phyloP scores from a whole-genome alignment of 2,888 invertebrate species.

The Acanthacorydalis orientalis region DNA sequence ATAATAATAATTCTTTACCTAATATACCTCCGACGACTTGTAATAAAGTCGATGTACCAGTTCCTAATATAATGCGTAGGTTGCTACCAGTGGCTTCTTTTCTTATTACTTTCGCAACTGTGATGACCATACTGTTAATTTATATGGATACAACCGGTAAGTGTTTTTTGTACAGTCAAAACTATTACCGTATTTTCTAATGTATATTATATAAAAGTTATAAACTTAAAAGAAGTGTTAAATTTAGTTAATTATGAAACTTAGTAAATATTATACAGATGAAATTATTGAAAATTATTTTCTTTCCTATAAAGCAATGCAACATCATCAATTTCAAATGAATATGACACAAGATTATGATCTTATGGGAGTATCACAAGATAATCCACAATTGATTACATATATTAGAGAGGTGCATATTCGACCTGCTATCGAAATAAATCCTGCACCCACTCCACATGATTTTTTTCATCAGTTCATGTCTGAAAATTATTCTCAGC shows the following conservation, averaged over 20 bases:
- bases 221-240: background rate
- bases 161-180: conserved; percentile 2
- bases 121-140: conserved; percentile 59
- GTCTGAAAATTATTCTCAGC: conserved; percentile 19
- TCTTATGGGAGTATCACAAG: conserved; percentile 53
- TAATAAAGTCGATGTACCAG: too few relatives aligned
- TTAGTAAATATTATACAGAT: too few relatives aligned
- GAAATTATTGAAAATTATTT: background rate
- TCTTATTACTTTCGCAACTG: conserved; percentile 61
- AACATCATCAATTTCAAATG: conserved; percentile 59
- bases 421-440: conserved; percentile 21
- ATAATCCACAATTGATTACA: conserved; percentile 53
- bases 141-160: conserved; percentile 70
- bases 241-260: too few relatives aligned
- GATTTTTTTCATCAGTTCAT: conserved; percentile 21
- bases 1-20: too few relatives aligned
- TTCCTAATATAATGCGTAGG: conserved; percentile 18
- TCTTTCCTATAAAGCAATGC: conserved; percentile 33
- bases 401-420: conserved; percentile 60
- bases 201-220: background rate
- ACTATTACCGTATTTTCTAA: too few relatives aligned
- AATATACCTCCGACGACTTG: too few relatives aligned
- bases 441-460: conserved; percentile 13
- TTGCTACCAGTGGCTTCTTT: conserved; percentile 54
- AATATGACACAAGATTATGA: conserved; percentile 70